Evolutionary conservation across 2,797 vertebrate genomes (phyloP), one percentile per base, ranked within the genome.

Genomic region (Tapera naevia): DNA sequence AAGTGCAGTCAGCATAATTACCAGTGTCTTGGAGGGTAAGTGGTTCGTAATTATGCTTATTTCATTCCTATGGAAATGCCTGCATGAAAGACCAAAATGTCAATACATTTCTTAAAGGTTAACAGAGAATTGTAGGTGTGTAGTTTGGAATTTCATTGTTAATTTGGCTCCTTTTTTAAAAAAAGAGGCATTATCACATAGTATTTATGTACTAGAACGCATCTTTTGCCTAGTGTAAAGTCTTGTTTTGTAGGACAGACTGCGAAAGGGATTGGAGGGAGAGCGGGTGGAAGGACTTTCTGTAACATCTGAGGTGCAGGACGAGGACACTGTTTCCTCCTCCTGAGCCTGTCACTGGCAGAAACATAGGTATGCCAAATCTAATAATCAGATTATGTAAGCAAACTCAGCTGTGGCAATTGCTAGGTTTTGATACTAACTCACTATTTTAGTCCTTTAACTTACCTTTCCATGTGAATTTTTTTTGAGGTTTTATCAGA

Each of bases 11-110:
- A 99, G 99, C 89, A 98, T 99, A 97, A 98, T 99, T 89, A 99
- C 99, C 4, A 99, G 99, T 5, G 98, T 98, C 96, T 98, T 99
- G 80, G 99, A 99, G 93, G 99, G 99, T 99, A 98, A 98, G 98
- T 96, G 62, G 35, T 45, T 86, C n/a, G 70, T 93, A 65, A 28
- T 85, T 85, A 74, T 17, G 50, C 62, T 91, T 58, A 28, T 89
- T 91, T 91, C 79, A 83, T 32, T 43, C 27, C 33, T 51, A 27
- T 71, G 22, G n/a, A 67, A 76, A 61, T 11, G 60, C 23, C 61
- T 33, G 60, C 28, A 27, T 41, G 57, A 74, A 91, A 71, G 53
- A 64, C 25, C 30, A 80, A 84, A 93, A 67, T 57, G 61, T 73
- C 83, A 88, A 28, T 17, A 10, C 3, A 10, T 82, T 88, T 74